Evolutionary conservation across 1,140 invertebrate genomes (phyloP).

Genomic region (Ostrea denselamellosa): DNA sequence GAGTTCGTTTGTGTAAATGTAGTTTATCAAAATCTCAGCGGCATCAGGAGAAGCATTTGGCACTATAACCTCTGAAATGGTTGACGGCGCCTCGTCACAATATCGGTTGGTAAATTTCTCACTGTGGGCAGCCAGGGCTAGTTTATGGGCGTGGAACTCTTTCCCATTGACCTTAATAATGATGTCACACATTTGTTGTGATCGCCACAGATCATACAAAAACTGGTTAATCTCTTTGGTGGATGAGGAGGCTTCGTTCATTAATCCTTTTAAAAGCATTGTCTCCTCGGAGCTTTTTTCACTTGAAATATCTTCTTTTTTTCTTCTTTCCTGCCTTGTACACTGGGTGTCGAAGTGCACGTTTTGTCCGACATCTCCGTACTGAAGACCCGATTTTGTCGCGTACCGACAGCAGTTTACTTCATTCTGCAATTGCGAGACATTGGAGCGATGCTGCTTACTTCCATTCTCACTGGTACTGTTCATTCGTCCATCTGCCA

Average conservation of each 20-base stretch:
- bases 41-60: conserved; percentile 42
- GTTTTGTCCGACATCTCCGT: not conserved
- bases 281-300: not conserved
- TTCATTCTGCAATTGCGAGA: not conserved
- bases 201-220: conserved; percentile 48
- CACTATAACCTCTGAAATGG: conserved; percentile 50
- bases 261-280: not conserved
- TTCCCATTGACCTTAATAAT: conserved; percentile 49
- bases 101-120: conserved; percentile 52
- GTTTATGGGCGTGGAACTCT: conserved; percentile 49
- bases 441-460: not conserved
- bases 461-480: not conserved
- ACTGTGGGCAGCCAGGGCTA: conserved; percentile 52
- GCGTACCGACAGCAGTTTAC: not conserved
- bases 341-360: not conserved
- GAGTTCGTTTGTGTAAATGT: conserved; percentile 55
- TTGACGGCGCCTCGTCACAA: conserved; percentile 44
- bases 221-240: conserved; percentile 47
- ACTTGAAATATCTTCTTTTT: not conserved
- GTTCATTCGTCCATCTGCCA: not conserved
- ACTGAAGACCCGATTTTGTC: not conserved
- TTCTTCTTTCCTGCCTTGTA: not conserved
- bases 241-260: not conserved
- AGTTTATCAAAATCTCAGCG: conserved; percentile 38
- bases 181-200: conserved; percentile 51